Conservation (phyloP, 2,888 invertebrate species). For the Harpalus rufipes region DNA sequence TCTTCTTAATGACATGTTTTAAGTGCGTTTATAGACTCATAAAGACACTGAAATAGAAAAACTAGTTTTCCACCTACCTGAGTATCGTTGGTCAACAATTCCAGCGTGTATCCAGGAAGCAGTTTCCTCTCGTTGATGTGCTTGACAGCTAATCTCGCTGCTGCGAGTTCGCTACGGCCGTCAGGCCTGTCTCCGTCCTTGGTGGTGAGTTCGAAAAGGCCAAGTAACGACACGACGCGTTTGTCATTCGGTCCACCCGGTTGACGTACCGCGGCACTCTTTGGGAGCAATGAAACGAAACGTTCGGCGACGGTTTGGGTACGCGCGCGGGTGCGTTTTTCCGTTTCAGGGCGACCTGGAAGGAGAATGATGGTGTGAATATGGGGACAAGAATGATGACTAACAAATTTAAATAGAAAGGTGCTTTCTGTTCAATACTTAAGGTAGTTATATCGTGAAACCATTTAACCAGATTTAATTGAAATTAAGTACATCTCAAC, state of each 20-base stretch:
- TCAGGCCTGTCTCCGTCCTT: constrained; percentile 82
- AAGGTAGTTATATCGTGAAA: too few species aligned
- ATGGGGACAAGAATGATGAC: background rate
- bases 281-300: constrained; percentile 58
- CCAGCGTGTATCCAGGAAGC: constrained; percentile 86
- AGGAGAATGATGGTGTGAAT: background rate
- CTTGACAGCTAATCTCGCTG: constrained; percentile 88
- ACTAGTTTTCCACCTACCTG: constrained; percentile 82
- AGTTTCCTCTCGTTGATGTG: constrained; percentile 86
- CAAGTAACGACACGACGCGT: constrained; percentile 76
- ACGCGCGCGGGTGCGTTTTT: constrained; percentile 19
- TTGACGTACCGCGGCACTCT: constrained; percentile 50
- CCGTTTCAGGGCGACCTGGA: constrained; percentile 29
- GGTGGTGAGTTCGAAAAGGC: constrained; percentile 88
- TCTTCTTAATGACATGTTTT: too few species aligned
- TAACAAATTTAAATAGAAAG: background rate
- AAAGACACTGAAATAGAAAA: too few species aligned
- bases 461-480: too few species aligned
- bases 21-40: too few species aligned
- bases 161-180: constrained; percentile 86
- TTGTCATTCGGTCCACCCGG: background rate
- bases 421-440: too few species aligned
- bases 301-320: constrained; percentile 44
- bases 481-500: too few species aligned
- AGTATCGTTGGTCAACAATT: constrained; percentile 90